Evolutionary conservation across 2,797 vertebrate genomes (phyloP).

Genomic region (Ctenopoma multispine): DNA sequence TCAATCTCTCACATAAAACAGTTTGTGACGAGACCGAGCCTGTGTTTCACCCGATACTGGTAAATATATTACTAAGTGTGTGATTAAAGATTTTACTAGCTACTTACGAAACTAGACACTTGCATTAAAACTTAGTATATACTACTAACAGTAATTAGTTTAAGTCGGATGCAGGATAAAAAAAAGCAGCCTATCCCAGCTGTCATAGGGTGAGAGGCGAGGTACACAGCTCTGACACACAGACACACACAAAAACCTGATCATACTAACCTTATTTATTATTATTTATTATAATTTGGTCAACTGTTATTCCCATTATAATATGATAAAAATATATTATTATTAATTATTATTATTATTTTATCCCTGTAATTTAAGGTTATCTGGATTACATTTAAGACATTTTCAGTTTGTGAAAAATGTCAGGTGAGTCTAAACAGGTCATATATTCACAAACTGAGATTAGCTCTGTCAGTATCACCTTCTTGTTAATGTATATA

Average conservation of each 20-base stretch:
- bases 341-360: no score
- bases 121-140: slow-evolving; percentile 7
- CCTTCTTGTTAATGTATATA: not conserved
- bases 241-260: no score
- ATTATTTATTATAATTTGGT: no score
- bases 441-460: not conserved
- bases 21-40: not conserved
- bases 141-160: no score
- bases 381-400: not conserved
- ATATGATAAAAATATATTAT: no score
- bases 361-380: not conserved
- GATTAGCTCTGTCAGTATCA: not conserved
- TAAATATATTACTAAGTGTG: not conserved
- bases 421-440: not conserved
- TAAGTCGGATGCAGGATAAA: no score
- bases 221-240: no score
- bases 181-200: no score
- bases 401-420: not conserved
- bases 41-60: not conserved
- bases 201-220: no score
- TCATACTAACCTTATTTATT: no score
- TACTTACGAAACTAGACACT: not conserved
- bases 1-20: slow-evolving; percentile 26
- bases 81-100: not conserved
- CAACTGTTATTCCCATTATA: no score